Conservation (phyloP, 2,113 vertebrate genomes). For the Heterotis niloticus region DNA sequence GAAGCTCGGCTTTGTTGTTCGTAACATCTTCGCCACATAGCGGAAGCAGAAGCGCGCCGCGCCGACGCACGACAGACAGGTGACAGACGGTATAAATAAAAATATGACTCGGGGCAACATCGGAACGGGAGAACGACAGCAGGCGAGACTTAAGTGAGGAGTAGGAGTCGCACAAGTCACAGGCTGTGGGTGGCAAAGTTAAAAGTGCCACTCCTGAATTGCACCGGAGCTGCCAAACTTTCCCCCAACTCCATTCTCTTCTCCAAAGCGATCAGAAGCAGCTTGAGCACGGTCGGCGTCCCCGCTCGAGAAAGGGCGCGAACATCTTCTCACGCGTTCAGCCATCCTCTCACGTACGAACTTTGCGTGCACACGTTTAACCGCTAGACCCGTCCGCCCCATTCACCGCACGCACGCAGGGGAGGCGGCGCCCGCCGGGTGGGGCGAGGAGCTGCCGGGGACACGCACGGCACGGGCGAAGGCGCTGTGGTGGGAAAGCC, state of each 20-base stretch:
- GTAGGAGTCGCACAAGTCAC: background rate
- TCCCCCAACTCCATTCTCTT: background rate
- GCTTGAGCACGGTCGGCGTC: too few relatives aligned
- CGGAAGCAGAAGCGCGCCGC: too few relatives aligned
- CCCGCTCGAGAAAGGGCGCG: too few relatives aligned
- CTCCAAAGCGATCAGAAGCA: too few relatives aligned
- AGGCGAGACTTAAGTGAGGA: background rate
- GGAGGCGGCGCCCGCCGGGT: constrained; percentile 9
- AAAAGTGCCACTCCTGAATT: background rate
- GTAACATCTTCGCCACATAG: background rate
- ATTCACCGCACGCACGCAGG: too few relatives aligned
- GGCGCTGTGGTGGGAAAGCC: constrained; percentile 30
- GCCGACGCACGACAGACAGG: constrained; percentile 11
- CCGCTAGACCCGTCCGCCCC: too few relatives aligned
- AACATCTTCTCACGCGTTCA: too few relatives aligned
- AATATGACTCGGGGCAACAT: constrained; percentile 16
- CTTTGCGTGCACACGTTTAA: too few relatives aligned
- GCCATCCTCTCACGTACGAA: too few relatives aligned
- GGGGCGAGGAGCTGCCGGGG: background rate
- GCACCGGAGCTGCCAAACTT: constrained; percentile 1
- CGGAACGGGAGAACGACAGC: background rate
- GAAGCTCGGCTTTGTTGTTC: background rate
- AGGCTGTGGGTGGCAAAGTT: background rate
- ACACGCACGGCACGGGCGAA: background rate
- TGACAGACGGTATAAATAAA: constrained; percentile 16